These are phyloP conservation scores for Agonopterix alstromeriana DNA, from an alignment of 2,888 invertebrate genomes.

Conservation along the genomic window DNA sequence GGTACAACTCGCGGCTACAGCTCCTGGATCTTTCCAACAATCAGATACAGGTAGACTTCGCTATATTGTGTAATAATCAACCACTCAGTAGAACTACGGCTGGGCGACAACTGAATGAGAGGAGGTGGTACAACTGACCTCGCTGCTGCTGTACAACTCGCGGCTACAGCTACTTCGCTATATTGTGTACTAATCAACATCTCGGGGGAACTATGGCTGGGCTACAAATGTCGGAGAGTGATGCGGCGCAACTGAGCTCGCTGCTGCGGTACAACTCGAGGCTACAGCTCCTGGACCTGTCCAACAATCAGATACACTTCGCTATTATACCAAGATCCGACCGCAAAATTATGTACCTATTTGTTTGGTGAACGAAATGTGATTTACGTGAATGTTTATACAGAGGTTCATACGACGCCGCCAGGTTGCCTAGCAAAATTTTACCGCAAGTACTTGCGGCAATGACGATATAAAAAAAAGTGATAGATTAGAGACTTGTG, in stretches of 20 bases:
- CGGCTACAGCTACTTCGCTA: constrained; percentile 61
- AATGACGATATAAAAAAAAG: too few relatives aligned
- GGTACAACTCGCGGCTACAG: constrained; percentile 84
- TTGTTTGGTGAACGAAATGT: too few relatives aligned
- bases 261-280: constrained; percentile 84
- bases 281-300: constrained; percentile 88
- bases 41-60: constrained; percentile 62
- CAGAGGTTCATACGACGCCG: too few relatives aligned
- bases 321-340: too few relatives aligned
- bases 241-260: constrained; percentile 84
- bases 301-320: constrained; percentile 77
- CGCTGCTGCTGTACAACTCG: constrained; percentile 85
- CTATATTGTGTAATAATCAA: constrained; percentile 52
- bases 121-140: constrained; percentile 84
- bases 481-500: too few relatives aligned
- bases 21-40: constrained; percentile 88
- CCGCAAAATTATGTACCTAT: too few relatives aligned
- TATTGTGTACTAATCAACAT: constrained; percentile 65
- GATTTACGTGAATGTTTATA: too few relatives aligned
- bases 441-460: too few relatives aligned
- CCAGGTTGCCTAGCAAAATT: too few relatives aligned
- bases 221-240: constrained; percentile 83
- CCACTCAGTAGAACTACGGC: constrained; percentile 84
- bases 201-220: constrained; percentile 86
- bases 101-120: constrained; percentile 88